These are phyloP conservation scores for Pseudonaja textilis DNA, from an alignment of 2,113 vertebrate genomes.

Conservation along the genomic window DNA sequence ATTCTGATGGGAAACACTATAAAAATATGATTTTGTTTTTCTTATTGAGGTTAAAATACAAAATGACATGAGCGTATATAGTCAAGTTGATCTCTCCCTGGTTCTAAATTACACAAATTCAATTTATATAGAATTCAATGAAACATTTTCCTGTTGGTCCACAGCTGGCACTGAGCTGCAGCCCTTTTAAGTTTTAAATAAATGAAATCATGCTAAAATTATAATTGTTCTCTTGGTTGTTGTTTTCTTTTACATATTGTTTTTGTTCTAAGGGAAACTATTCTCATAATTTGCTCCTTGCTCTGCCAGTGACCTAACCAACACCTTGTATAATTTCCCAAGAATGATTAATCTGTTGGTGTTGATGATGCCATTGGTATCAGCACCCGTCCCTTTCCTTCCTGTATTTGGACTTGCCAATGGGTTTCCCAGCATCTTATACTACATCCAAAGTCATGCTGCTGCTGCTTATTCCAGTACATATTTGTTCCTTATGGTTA, in stretches of 20 bases:
- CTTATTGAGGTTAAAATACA: not conserved
- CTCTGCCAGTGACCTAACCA: slow-evolving; percentile 5
- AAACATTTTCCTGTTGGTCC: not conserved
- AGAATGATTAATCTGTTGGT: slow-evolving; percentile 11
- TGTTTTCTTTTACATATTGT: not conserved
- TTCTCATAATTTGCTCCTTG: slow-evolving; percentile 14
- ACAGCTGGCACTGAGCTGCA: not conserved
- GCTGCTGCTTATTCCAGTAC: slow-evolving; percentile 8
- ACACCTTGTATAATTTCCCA: slow-evolving; percentile 1
- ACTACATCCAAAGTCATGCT: not conserved
- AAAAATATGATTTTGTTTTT: not conserved
- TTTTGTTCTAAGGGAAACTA: slow-evolving; percentile 1
- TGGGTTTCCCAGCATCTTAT: slow-evolving; percentile 1
- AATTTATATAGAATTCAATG: not conserved
- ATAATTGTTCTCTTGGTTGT: not conserved
- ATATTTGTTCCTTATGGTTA: not conserved
- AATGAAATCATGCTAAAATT: not conserved
- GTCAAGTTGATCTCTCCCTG: not conserved
- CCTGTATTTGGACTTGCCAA: slow-evolving; percentile 27
- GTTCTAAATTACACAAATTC: not conserved
- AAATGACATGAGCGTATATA: not conserved
- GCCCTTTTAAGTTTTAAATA: not conserved
- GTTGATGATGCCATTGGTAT: slow-evolving; percentile 14
- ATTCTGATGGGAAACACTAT: not conserved
- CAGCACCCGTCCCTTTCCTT: slow-evolving; percentile 25